Evolutionary conservation across 2,113 vertebrate species (phyloP), one percentile per base, ranked within the genome.

Genomic region (Noctilio leporinus): DNA sequence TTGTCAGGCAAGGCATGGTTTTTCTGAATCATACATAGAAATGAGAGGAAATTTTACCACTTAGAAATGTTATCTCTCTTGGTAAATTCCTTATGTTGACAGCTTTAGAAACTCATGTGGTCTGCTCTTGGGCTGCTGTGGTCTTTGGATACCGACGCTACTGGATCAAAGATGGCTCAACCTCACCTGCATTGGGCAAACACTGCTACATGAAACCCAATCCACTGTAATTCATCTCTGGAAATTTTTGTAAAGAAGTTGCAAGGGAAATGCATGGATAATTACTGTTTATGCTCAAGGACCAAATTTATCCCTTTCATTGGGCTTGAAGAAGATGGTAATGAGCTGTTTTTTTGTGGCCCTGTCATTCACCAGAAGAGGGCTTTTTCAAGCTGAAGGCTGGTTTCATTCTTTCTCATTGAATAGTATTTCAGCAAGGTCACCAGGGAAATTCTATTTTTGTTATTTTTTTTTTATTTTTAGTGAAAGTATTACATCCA

Each of bases 201-300:
- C 75, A 80, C 49, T 69, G 93, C 83, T 89, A 83, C 76, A 51
- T 81, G 93, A 97, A 97, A 95, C 72, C 93, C 47, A 86, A 95
- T 95, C 95, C 93, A 90, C 72, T 89, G 76, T 81, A 92, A 86
- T 93, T 94, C 88, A 92, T 76, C 80, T 59, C 89, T 75, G 90
- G 89, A 94, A 95, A 95, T 94, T 95, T 93, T 95, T 89, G 96
- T 96, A 92, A 89, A 94, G 91, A 94, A 97, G 89, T 86, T 91
- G 86, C 89, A 92, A 94, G 89, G 67, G 83, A 95, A 96, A 95
- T 95, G 92, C 94, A 65, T 73, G 89, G 94, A 72, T 97, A 96
- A 97, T 97, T 97, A 97, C 90, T 97, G 95, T 94, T 97, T 97
- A 96, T 96, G 62, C 49, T 96, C 49, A 77, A 94, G 93, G 72